Conservation (phyloP, 2,888 invertebrate species). For the Crioceris asparagi region DNA sequence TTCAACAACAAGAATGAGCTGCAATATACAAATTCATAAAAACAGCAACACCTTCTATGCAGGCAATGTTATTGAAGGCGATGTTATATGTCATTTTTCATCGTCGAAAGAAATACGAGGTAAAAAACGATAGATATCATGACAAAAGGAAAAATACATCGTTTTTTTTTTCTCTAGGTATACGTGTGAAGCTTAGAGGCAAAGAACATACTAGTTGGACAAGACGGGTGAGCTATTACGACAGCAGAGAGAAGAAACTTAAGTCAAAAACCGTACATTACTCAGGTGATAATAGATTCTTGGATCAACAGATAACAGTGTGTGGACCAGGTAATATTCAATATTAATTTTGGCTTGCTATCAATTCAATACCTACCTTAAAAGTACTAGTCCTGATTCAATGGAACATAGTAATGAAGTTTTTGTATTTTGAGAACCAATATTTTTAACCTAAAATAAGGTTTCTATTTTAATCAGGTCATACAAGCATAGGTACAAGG, state of each 20-base stretch:
- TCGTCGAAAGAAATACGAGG: slow-evolving; percentile 16
- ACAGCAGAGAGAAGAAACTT: slow-evolving; percentile 12
- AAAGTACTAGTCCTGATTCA: too few species aligned
- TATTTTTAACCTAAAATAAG: too few species aligned
- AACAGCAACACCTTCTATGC: slow-evolving; percentile 7
- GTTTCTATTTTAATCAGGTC: too few species aligned
- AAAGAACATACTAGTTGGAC: slow-evolving; percentile 22
- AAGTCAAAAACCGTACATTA: slow-evolving; percentile 14
- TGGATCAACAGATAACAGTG: slow-evolving; percentile 13
- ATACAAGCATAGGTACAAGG: slow-evolving; percentile 55
- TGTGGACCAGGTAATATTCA: slow-evolving; percentile 16
- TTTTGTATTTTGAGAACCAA: too few species aligned
- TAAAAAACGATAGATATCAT: slow-evolving; percentile 7
- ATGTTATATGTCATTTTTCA: slow-evolving; percentile 14
- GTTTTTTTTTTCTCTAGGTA: slow-evolving; percentile 15
- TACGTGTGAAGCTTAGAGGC: slow-evolving; percentile 18
- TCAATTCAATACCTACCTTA: too few species aligned
- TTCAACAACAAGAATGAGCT: too few species aligned
- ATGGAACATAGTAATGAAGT: too few species aligned
- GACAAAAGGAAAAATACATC: too few species aligned
- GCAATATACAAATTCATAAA: not conserved
- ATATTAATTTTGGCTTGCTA: too few species aligned
- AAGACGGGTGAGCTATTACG: slow-evolving; percentile 17
- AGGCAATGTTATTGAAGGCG: slow-evolving; percentile 16
- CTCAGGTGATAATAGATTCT: slow-evolving; percentile 17